Conservation (phyloP, 2,797 vertebrate genomes). For the Lepus oiostolus region DNA sequence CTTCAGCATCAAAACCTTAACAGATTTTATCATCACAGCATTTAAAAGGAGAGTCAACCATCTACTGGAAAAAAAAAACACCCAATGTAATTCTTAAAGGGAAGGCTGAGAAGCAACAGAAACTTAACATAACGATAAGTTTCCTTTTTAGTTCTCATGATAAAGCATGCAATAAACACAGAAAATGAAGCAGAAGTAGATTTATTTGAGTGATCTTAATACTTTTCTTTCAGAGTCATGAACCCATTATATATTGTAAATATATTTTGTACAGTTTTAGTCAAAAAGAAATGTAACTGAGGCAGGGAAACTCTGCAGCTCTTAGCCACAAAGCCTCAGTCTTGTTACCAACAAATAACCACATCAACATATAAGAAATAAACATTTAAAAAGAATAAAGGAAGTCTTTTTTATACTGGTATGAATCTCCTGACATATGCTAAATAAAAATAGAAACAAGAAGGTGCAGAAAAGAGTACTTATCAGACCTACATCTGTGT, state of each 20-base stretch:
- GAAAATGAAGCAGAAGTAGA: slow-evolving; percentile 14
- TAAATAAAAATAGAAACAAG: slow-evolving; percentile 37
- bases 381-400: slow-evolving; percentile 20
- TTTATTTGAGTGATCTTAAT: background rate
- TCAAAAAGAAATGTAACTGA: slow-evolving; percentile 21
- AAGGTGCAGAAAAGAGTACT: background rate
- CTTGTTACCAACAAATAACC: background rate
- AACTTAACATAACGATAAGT: background rate
- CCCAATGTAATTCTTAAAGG: background rate
- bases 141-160: slow-evolving; percentile 22
- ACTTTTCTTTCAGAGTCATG: slow-evolving; percentile 11
- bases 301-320: slow-evolving; percentile 5
- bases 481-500: background rate
- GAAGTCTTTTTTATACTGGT: background rate
- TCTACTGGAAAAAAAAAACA: background rate
- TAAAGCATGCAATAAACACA: slow-evolving; percentile 10
- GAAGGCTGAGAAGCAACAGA: background rate
- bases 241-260: slow-evolving; percentile 13
- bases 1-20: slow-evolving; percentile 33
- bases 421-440: background rate
- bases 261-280: slow-evolving; percentile 50
- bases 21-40: slow-evolving; percentile 5
- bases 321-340: slow-evolving; percentile 4
- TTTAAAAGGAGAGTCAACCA: background rate
- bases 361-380: slow-evolving; percentile 24